Evolutionary conservation across 2,797 vertebrate species (phyloP), one percentile per base, ranked within the genome.

Genomic region (Botia almorhae): DNA sequence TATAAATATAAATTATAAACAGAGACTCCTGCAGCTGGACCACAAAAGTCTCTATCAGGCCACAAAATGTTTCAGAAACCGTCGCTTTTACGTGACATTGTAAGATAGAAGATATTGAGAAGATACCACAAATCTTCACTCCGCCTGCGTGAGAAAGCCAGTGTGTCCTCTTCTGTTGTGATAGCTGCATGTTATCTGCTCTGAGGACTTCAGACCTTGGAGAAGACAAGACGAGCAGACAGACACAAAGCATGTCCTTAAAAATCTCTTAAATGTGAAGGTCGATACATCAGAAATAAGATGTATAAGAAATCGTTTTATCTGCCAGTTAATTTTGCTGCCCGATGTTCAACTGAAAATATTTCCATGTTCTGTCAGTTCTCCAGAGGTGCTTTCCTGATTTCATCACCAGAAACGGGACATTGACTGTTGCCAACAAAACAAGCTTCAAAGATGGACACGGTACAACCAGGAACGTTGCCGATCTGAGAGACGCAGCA

Each of bases 351-450:
- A 72, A 68, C 51, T 74, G 12, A 26, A 33, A 69, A 10, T n/a
- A 23, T 51, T 68, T 14, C 48, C 43, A 23, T 69, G 17, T 75
- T 12, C 29, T 13, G 5, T 84, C 88, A 99, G 98, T 98, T 89
- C 93, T 99, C 72, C 96, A 96, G 89, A 95, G 98, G 88, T 99
- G 97, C 92, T 96, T 99, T 90, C 98, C 97, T 13, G 96, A 96
- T 91, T 97, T 99, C 88, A 94, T 93, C 82, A 95, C 93, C 8
- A 93, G 90, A 90, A 96, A 96, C 61, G 96, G 96, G 71, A 93
- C 93, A 69, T 89, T 97, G 82, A 96, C 95, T 0, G 90, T 97
- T 83, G 95, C 94, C 87, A 96, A 95, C 89, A 93, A 93, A 89
- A 96, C 94, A 8, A 87, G 89, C 0, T 98, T 98, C 87, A 94